Percentiles rank a stretch among this genome's conserved stretches.
phyloP scores from a whole-genome alignment of 2,113 vertebrate species.

The Boleophthalmus pectinirostris region DNA sequence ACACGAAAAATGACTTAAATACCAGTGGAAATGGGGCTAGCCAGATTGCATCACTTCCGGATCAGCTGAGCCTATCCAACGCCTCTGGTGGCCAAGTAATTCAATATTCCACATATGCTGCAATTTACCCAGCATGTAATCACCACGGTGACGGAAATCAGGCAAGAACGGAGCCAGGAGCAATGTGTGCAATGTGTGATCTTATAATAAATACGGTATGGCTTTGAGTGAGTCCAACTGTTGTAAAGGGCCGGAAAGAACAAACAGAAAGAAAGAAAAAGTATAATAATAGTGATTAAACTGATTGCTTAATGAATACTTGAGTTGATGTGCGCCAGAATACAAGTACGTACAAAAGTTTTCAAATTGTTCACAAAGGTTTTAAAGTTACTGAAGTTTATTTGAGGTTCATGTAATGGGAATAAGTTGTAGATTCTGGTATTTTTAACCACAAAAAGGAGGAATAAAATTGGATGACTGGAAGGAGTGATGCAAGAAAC shows the following conservation, averaged over 20 bases:
- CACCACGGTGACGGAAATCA: constrained; percentile 32
- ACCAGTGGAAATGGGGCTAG: constrained; percentile 71
- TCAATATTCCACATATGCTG: constrained; percentile 34
- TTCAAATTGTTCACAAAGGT: no score
- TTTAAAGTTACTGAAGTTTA: no score
- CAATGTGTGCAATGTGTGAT: not conserved
- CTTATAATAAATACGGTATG: constrained; percentile 13
- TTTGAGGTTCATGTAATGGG: no score
- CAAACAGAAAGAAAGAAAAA: no score
- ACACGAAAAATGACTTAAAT: constrained; percentile 74
- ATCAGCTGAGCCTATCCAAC: constrained; percentile 63
- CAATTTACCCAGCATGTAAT: constrained; percentile 34
- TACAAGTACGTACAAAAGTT: no score
- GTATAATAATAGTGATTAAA: not conserved
- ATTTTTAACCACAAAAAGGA: no score
- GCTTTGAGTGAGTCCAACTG: constrained; percentile 2
- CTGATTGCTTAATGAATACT: no score
- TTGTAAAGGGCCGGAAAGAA: not conserved
- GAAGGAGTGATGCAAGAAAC: no score
- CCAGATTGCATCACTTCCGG: constrained; percentile 72
- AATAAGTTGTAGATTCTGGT: no score
- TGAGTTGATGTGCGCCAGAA: no score
- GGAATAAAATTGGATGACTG: no score
- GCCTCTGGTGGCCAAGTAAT: constrained; percentile 63
- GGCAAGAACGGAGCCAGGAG: not conserved